These are phyloP conservation scores for Aurelia aurita complex sp. Pacific DNA, from an alignment of 30 jellyfish, hydroid and myxozoan species.

Conservation along the genomic window DNA sequence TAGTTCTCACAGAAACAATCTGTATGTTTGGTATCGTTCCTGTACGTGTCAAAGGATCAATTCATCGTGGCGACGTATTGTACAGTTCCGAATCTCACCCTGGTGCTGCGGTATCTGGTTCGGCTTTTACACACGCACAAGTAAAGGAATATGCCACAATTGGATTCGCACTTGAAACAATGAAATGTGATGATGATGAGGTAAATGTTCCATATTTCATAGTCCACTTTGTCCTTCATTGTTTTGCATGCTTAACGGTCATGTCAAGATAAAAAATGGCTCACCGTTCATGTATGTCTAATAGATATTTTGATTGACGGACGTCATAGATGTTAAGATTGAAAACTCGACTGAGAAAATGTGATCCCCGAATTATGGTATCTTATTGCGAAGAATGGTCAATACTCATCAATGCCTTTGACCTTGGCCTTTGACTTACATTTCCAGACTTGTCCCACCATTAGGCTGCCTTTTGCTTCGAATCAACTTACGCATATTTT, in stretches of 20 bases:
- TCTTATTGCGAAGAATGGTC: background rate
- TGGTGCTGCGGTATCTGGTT: slow-evolving; percentile 19
- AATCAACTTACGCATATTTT: too few species aligned
- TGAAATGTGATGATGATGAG: background rate
- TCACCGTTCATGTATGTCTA: too few species aligned
- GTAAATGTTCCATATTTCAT: background rate
- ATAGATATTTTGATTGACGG: too few species aligned
- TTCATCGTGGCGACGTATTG: slow-evolving; percentile 4
- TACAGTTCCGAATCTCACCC: slow-evolving; percentile 2
- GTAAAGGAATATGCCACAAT: slow-evolving; percentile 1
- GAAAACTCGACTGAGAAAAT: background rate
- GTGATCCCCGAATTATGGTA: background rate
- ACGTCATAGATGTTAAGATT: too few species aligned
- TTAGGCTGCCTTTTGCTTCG: too few species aligned
- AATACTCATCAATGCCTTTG: too few species aligned
- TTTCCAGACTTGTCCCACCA: too few species aligned
- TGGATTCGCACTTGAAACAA: slow-evolving; percentile 27
- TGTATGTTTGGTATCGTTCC: slow-evolving; percentile 36
- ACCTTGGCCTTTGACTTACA: too few species aligned
- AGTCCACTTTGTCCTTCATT: background rate
- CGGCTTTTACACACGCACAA: background rate
- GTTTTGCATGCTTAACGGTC: background rate
- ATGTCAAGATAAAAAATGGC: too few species aligned
- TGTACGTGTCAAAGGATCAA: slow-evolving; percentile 20
- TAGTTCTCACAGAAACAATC: slow-evolving; percentile 27